A percentile compares a stretch with the other conserved stretches of the same genome.
Evolutionary conservation across 2,888 invertebrate genomes (phyloP).

Genomic region (Drosophila diplacantha): DNA sequence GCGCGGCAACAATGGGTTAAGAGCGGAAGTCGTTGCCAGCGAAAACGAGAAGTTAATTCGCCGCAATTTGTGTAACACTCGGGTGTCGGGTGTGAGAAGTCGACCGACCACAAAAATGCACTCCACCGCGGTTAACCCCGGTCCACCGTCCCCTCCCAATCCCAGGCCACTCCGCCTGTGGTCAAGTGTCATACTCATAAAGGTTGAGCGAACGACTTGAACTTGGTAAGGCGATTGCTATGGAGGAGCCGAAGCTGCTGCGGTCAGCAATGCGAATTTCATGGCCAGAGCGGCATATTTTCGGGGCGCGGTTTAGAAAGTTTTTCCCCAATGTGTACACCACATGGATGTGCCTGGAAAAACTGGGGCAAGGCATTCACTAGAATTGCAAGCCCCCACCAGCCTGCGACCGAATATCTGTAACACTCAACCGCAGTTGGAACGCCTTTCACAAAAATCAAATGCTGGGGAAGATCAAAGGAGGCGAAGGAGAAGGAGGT

Average conservation of each 20-base stretch:
- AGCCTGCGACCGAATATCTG: conserved; percentile 29
- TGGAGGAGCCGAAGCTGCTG: conserved; percentile 4
- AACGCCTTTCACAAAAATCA: conserved; percentile 58
- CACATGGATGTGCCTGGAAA: conserved; percentile 28
- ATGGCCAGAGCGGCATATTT: conserved; percentile 29
- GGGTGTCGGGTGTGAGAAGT: conserved; percentile 40
- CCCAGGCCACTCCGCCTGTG: conserved; percentile 39
- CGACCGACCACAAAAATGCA: conserved; percentile 40
- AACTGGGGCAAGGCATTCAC: conserved; percentile 72
- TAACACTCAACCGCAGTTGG: conserved; percentile 26
- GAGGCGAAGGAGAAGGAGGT: conserved; percentile 20
- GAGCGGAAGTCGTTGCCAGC: conserved; percentile 60
- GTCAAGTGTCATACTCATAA: conserved; percentile 65
- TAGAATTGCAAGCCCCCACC: conserved; percentile 37
- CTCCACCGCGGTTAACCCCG: conserved; percentile 18
- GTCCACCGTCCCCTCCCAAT: conserved; percentile 8
- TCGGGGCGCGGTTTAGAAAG: conserved; percentile 65
- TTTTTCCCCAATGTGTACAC: conserved; percentile 58
- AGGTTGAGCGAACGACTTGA: conserved; percentile 44
- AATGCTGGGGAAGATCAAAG: conserved; percentile 30
- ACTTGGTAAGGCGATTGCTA: conserved; percentile 16
- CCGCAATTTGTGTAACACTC: conserved; percentile 56
- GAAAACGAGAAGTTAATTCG: conserved; percentile 65
- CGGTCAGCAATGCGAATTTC: conserved; percentile 40
- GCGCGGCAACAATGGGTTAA: conserved; percentile 60